Conservation (phyloP, 1,140 invertebrate species). For the Lordiphosa stackelbergi region DNA sequence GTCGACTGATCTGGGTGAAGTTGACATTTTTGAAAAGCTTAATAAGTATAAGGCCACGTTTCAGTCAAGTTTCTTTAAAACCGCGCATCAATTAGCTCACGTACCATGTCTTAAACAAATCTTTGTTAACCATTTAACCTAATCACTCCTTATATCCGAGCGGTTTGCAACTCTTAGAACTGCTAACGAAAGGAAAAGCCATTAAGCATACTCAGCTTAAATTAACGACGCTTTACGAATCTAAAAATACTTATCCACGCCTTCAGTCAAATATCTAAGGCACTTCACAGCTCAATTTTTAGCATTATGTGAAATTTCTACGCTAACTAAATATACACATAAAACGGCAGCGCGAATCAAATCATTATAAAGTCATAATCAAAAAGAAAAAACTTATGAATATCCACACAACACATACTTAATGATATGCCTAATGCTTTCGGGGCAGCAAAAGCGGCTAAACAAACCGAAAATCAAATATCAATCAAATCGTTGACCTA, state of each 20-base stretch:
- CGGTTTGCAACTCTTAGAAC: too few relatives aligned
- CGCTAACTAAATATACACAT: conserved; percentile 6
- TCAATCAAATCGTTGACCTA: conserved; percentile 45
- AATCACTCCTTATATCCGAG: too few relatives aligned
- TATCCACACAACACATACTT: conserved; percentile 16
- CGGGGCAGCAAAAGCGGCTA: conserved; percentile 13
- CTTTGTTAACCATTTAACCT: too few relatives aligned
- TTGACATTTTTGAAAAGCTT: too few relatives aligned
- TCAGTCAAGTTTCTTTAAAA: too few relatives aligned
- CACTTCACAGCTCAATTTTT: conserved; percentile 32
- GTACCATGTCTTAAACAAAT: too few relatives aligned
- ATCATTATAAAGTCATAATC: conserved; percentile 48
- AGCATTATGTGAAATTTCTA: conserved; percentile 20
- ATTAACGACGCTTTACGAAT: too few relatives aligned
- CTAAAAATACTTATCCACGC: background rate
- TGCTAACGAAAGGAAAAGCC: background rate
- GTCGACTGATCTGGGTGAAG: too few relatives aligned
- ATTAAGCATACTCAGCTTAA: background rate
- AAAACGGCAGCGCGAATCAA: conserved; percentile 13
- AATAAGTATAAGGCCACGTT: too few relatives aligned
- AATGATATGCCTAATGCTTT: conserved; percentile 52
- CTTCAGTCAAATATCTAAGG: background rate
- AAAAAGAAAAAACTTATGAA: conserved; percentile 2
- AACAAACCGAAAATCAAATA: conserved; percentile 25
- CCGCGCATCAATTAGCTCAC: too few relatives aligned